phyloP scores from a whole-genome alignment of 1,140 invertebrate species.

The Heliconius eleuchia region DNA sequence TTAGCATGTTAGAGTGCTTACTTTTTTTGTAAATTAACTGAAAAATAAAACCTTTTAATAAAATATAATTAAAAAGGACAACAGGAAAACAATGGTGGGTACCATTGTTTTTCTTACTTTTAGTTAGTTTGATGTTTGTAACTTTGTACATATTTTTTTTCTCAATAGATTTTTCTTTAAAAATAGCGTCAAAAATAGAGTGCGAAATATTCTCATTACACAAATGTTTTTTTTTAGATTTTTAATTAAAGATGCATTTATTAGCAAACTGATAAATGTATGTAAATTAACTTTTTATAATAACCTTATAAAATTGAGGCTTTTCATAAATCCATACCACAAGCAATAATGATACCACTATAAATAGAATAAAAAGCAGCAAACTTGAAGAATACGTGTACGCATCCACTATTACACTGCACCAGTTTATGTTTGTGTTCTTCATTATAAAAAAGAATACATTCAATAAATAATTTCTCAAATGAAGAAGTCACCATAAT shows the following conservation, averaged over 20 bases:
- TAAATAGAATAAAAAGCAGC: slow-evolving; percentile 47
- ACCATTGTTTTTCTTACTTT: too few relatives aligned
- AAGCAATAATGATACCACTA: slow-evolving; percentile 44
- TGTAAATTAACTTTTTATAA: slow-evolving; percentile 15
- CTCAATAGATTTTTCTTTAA: too few relatives aligned
- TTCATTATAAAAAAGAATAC: neutral
- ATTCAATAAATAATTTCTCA: neutral
- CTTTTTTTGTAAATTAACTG: slow-evolving; percentile 56
- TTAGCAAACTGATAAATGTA: neutral
- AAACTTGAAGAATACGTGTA: slow-evolving; percentile 51
- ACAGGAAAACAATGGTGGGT: too few relatives aligned
- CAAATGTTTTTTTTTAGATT: too few relatives aligned
- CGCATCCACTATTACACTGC: slow-evolving; percentile 45
- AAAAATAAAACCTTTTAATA: slow-evolving; percentile 29
- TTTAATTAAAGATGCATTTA: too few relatives aligned
- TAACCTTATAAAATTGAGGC: slow-evolving; percentile 51
- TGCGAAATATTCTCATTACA: too few relatives aligned
- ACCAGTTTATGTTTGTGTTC: slow-evolving; percentile 35
- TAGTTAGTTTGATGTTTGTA: too few relatives aligned
- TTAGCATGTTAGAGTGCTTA: slow-evolving; percentile 50
- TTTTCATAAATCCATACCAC: slow-evolving; percentile 53
- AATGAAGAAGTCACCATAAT: neutral
- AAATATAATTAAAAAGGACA: too few relatives aligned
- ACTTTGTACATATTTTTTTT: too few relatives aligned
- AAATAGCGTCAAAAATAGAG: too few relatives aligned